Base-by-base conservation (phyloP, 1,140 invertebrate species). In the Lordiphosa collinella region DNA sequence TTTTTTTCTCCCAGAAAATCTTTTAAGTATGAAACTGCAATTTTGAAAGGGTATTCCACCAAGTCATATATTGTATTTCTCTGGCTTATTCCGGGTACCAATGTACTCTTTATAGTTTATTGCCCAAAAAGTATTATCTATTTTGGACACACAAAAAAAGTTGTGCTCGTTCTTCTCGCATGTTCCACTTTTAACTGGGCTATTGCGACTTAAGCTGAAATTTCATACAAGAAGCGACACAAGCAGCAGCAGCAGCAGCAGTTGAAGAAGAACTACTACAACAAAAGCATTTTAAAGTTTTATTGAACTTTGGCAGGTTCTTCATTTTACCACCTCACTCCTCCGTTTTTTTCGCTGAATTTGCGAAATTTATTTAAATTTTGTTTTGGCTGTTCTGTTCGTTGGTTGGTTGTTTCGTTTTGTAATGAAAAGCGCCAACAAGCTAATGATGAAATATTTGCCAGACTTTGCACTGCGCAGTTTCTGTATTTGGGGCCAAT, bases 341-440 rank as follows among this genome's bases (percentile, higher is more conserved):
- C 13, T 2, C 46, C 11, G 9, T 48, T 13, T 18, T 41, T 70
- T 70, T 37, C 38, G 76, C 66, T 67, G 70, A 82, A 66, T 59
- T 80, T 71, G 76, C 76, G 66, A 80, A 82, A 74, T 80, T 75
- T 80, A 80, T 80, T 80, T 74, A 80, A 80, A 80, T 80, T 80
- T 56, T 63, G 52, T 74, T 70, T 69, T 52, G 55, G 53, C 36
- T 63, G 35, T 62, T 57, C 18, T 34, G 58, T 59, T 49, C 35
- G 29, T 47, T 63, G n/a, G n/a, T 44, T 54, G 29, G 10, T 34
- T 58, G 44, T 11, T 34, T 66, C 54, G 51, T 66, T 55, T 52
- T 79, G 74, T 69, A 74, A 80, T 80, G 75, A 80, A 80, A 74
- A 79, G 74, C 64, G 59, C 49, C 74, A 79, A 72, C 54, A 57